Conservation (phyloP, 2,888 invertebrate genomes). For the Stramonita haemastoma region DNA sequence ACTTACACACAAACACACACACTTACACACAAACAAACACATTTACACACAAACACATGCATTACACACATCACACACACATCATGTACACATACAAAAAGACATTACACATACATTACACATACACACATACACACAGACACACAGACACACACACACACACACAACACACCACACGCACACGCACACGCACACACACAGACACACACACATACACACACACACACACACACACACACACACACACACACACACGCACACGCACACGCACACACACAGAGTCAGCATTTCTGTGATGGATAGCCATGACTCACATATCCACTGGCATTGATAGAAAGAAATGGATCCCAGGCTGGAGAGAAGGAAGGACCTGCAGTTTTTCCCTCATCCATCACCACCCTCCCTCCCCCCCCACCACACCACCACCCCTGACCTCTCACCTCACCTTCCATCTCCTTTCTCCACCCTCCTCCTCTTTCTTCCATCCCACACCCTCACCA, state of each 20-base stretch:
- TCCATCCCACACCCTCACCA: background rate
- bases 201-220: constrained; percentile 6
- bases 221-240: background rate
- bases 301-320: constrained; percentile 2
- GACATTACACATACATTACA: background rate
- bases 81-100: background rate
- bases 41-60: background rate
- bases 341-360: background rate
- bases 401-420: background rate
- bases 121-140: background rate
- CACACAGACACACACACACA: background rate
- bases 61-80: background rate
- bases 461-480: background rate
- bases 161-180: background rate
- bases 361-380: background rate
- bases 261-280: too few species aligned
- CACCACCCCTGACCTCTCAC: background rate
- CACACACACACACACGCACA: background rate
- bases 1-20: background rate
- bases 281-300: background rate
- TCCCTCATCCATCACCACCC: background rate
- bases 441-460: background rate
- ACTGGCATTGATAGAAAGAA: background rate
- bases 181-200: constrained; percentile 9
- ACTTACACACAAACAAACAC: background rate